A percentile compares a stretch with the other conserved stretches of the same genome.
Conservation (phyloP, 2,113 vertebrate species). For the Vulpes vulpes region DNA sequence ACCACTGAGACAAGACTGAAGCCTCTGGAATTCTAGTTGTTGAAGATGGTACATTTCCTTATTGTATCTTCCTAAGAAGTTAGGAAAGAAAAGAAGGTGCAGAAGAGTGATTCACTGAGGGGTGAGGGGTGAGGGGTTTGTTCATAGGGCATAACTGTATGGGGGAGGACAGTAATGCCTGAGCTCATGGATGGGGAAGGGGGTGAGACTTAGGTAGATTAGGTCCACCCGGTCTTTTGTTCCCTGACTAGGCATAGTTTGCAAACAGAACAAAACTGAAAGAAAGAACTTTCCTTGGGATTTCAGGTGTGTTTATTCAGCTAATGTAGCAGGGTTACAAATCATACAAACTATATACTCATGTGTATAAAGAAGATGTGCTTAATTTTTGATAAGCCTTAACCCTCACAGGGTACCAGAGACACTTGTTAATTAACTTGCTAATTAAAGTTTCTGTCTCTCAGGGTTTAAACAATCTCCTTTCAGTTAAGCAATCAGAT, state of each 20-base stretch:
- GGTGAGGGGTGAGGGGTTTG: background rate
- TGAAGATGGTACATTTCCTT: background rate
- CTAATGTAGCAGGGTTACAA: background rate
- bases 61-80: background rate
- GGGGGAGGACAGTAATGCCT: background rate
- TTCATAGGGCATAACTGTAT: background rate
- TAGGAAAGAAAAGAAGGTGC: background rate
- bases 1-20: background rate
- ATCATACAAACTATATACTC: constrained; percentile 23
- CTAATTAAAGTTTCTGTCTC: constrained; percentile 74
- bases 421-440: constrained; percentile 63
- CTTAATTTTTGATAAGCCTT: constrained; percentile 61
- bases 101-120: background rate
- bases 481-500: constrained; percentile 61
- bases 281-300: background rate
- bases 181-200: background rate
- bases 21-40: background rate
- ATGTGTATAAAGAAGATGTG: background rate
- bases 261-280: constrained; percentile 17
- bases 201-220: background rate
- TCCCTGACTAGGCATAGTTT: background rate
- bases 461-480: constrained; percentile 63
- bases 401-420: background rate
- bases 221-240: background rate
- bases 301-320: background rate